Evolutionary conservation across 2,113 vertebrate genomes (phyloP).

Genomic region (Pangasianodon hypophthalmus): DNA sequence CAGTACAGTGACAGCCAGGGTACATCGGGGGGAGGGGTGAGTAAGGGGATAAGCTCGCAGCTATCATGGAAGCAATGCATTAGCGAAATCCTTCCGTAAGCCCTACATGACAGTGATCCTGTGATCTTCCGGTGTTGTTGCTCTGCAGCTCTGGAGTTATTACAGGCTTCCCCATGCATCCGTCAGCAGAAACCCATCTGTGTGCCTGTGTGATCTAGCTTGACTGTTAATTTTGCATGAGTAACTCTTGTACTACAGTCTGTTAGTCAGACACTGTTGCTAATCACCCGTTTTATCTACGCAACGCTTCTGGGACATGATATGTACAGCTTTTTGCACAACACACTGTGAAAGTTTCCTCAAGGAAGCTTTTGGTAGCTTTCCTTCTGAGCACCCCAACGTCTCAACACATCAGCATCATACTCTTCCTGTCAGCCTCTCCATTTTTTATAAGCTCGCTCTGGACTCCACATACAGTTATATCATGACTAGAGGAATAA

Average conservation of each 20-base stretch:
- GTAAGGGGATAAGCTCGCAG: not conserved
- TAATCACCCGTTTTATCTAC: not conserved
- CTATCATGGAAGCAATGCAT: not conserved
- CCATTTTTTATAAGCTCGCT: not conserved
- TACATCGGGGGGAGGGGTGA: not conserved
- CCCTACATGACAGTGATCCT: slow-evolving; percentile 6
- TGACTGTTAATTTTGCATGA: slow-evolving; percentile 31
- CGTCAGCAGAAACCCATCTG: slow-evolving; percentile 2
- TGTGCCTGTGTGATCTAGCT: not conserved
- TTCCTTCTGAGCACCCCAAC: not conserved
- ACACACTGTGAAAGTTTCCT: not conserved
- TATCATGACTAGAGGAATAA: not conserved
- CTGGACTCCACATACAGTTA: not conserved
- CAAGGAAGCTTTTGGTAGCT: not conserved
- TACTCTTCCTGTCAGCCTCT: not conserved
- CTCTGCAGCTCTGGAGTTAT: not conserved
- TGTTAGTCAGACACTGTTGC: not conserved
- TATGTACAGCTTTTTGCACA: not conserved
- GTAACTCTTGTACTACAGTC: not conserved
- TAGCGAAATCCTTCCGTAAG: slow-evolving; percentile 3
- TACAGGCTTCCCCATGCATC: not conserved
- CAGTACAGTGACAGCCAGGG: slow-evolving; percentile 60
- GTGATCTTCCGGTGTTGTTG: not conserved
- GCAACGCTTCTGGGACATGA: slow-evolving; percentile 3
- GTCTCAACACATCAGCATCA: not conserved